A percentile compares a stretch with the other conserved stretches of the same genome.
Conservation (phyloP, 2,797 vertebrate genomes). For the Channa striata region DNA sequence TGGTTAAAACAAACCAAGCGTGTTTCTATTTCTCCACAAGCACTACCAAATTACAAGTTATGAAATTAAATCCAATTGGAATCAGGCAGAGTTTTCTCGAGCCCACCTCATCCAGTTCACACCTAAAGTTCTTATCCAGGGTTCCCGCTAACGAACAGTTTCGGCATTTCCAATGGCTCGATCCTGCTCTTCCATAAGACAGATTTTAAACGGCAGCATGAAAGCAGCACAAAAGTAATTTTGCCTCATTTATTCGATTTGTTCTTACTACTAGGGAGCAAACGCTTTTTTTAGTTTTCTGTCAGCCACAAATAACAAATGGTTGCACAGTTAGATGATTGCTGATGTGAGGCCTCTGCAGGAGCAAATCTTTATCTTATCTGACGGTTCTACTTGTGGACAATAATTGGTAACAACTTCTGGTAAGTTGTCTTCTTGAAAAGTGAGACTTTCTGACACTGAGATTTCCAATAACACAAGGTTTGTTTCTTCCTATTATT, state of each 20-base stretch:
- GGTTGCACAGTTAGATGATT: not conserved
- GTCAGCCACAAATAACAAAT: conserved; percentile 14
- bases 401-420: not conserved
- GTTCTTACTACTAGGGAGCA: not conserved
- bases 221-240: not conserved
- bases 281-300: too few relatives aligned
- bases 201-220: not conserved
- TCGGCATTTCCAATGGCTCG: not conserved
- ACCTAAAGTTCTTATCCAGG: not conserved
- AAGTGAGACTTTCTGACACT: too few relatives aligned
- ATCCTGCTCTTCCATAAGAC: not conserved
- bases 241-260: not conserved
- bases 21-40: conserved; percentile 5
- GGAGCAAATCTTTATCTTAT: not conserved
- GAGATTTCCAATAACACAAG: too few relatives aligned
- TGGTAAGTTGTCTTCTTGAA: not conserved
- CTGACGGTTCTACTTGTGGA: not conserved
- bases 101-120: too few relatives aligned
- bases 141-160: not conserved
- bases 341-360: too few relatives aligned
- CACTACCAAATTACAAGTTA: conserved; percentile 8
- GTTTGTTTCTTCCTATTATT: too few relatives aligned
- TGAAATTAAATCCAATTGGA: not conserved
- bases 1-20: conserved; percentile 5
- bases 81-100: too few relatives aligned